Base-by-base conservation (phyloP, 2,888 invertebrate species). In the Syrista parreyssii region DNA sequence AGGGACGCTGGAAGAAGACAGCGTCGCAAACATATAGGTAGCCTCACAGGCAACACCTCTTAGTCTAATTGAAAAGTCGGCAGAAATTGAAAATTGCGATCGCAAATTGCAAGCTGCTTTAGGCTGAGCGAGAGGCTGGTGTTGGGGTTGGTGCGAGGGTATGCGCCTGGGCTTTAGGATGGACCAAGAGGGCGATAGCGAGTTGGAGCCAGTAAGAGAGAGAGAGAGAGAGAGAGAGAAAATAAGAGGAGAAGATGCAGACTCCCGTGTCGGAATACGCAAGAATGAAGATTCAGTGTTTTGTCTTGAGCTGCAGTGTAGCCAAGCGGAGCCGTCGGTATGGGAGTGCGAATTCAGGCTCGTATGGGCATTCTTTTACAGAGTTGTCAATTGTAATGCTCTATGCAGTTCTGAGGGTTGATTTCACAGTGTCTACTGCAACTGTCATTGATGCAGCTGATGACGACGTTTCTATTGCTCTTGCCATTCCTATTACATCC, bases 51-150 rank as follows among this genome's bases (percentile, higher is more conserved):
- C 88, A 84, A 89, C 89, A 88, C 91, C 91, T 91, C 90, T 91
- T 91, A 91, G 91, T 91, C 91, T 91, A 91, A 91, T 91, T 91
- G 91, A 91, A 91, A 91, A 91, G 91, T 90, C 90, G 91, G 89
- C 88, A 88, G 90, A 91, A 91, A 91, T 91, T 91, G 91, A 91
- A 91, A 91, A 91, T 91, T 90, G 91, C 88, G 90, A 91, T 91
- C 90, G 90, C 91, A 89, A 91, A 90, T 91, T 91, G 90, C 91
- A 88, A 89, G 91, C 91, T 90, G 90, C 90, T 90, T 91, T 90
- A 89, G 87, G 85, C 87, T 84, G 85, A 86, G 84, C 87, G 81
- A 84, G 83, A 81, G 23, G 55, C 55, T 55, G 32, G 71, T 31
- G 31, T 31, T 31, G 71, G 32, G 72, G 79, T 79, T 69, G 75